phyloP scores from a whole-genome alignment of 2,888 invertebrate genomes.

The Seira musarum region DNA sequence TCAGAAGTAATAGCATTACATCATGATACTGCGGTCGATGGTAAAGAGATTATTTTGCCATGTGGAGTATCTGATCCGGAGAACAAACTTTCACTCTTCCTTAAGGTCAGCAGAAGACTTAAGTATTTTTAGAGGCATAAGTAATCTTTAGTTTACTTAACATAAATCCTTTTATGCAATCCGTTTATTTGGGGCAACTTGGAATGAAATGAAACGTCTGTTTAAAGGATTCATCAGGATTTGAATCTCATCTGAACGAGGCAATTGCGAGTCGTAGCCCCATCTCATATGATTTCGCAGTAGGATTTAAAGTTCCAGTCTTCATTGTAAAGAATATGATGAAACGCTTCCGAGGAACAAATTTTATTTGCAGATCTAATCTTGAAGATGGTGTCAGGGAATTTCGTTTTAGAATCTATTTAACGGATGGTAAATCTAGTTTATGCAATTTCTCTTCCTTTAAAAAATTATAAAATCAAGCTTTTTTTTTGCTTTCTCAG shows the following conservation, averaged over 20 bases:
- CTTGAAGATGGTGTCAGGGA: neutral
- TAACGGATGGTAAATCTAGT: neutral
- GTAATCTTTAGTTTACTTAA: no score
- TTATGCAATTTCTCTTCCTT: neutral
- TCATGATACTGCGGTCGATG: slow-evolving; percentile 15
- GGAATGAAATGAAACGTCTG: no score
- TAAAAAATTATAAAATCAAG: neutral
- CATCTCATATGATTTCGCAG: neutral
- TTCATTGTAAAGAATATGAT: neutral
- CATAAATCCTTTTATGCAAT: no score
- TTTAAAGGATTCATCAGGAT: neutral
- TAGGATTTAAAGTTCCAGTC: neutral
- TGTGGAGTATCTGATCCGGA: slow-evolving; percentile 30
- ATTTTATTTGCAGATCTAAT: neutral
- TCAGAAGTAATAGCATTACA: slow-evolving; percentile 14
- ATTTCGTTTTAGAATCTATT: neutral
- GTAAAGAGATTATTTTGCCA: slow-evolving; percentile 30
- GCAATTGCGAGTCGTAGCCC: neutral
- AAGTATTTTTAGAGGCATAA: no score
- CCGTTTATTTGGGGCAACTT: no score
- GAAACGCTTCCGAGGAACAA: neutral
- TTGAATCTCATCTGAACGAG: neutral
- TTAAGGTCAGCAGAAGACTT: slow-evolving; percentile 18
- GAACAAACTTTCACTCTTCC: neutral
- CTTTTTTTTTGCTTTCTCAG: slow-evolving; percentile 10